phyloP scores from a whole-genome alignment of 2,797 vertebrate genomes.

The Miichthys miiuy region DNA sequence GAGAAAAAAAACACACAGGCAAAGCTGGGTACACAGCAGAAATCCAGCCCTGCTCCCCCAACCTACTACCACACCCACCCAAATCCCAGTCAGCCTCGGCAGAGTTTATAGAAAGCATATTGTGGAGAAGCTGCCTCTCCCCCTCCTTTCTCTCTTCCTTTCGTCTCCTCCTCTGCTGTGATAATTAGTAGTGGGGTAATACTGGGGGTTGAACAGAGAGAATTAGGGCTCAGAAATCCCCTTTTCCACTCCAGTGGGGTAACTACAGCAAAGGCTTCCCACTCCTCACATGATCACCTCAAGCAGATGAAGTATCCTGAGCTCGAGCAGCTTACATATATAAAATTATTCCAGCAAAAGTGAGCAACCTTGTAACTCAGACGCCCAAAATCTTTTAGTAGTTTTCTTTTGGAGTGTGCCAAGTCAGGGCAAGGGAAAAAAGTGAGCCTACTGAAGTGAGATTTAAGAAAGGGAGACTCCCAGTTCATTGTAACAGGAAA shows the following conservation, averaged over 20 bases:
- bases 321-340: slow-evolving; percentile 29
- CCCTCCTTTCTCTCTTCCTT: slow-evolving; percentile 35
- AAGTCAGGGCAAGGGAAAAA: slow-evolving; percentile 18
- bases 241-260: slow-evolving; percentile 76
- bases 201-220: slow-evolving; percentile 61
- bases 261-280: slow-evolving; percentile 65
- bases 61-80: slow-evolving; percentile 60
- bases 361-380: slow-evolving; percentile 24
- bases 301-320: slow-evolving; percentile 51
- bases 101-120: slow-evolving; percentile 81
- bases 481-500: slow-evolving; percentile 74
- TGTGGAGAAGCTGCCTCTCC: slow-evolving; percentile 55
- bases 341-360: slow-evolving; percentile 56
- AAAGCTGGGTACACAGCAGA: slow-evolving; percentile 64
- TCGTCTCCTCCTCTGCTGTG: slow-evolving; percentile 65
- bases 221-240: slow-evolving; percentile 82
- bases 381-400: slow-evolving; percentile 35
- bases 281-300: slow-evolving; percentile 58
- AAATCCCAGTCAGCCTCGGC: slow-evolving; percentile 61
- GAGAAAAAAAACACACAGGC: slow-evolving; percentile 19
- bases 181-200: slow-evolving; percentile 80
- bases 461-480: slow-evolving; percentile 59
- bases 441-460: slow-evolving; percentile 47
- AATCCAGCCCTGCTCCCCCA: slow-evolving; percentile 55
- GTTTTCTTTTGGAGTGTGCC: slow-evolving; percentile 31